Percentiles rank a stretch among this genome's conserved stretches.
These are phyloP conservation scores for Brachystomella parvula DNA, from an alignment of 1,140 invertebrate genomes.

Conservation along the genomic window DNA sequence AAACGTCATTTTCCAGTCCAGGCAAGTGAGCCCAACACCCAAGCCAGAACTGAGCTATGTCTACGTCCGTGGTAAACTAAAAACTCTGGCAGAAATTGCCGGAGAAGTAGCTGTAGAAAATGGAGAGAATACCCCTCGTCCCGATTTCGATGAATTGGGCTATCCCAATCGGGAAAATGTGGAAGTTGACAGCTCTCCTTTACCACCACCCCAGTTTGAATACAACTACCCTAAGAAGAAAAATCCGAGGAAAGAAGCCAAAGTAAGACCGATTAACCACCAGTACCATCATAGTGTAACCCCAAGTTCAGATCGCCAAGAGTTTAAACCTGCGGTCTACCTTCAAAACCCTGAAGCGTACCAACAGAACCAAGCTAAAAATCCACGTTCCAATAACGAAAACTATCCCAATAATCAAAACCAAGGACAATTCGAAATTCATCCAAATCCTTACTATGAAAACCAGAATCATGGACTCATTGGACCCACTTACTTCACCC, in stretches of 20 bases:
- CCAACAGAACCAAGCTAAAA: neutral
- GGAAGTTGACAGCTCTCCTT: conserved; percentile 14
- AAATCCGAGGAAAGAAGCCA: conserved; percentile 14
- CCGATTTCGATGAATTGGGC: conserved; percentile 32
- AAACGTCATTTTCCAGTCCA: conserved; percentile 8
- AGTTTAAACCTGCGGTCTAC: no score
- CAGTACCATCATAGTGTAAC: no score
- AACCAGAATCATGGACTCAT: neutral
- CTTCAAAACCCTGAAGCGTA: neutral
- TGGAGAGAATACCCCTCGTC: conserved; percentile 26
- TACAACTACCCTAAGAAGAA: conserved; percentile 26
- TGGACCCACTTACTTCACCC: conserved; percentile 16
- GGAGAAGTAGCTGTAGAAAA: conserved; percentile 24
- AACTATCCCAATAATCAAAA: neutral
- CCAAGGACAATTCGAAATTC: neutral
- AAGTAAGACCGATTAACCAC: conserved; percentile 19
- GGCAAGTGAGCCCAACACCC: conserved; percentile 15
- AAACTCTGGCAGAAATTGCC: conserved; percentile 31
- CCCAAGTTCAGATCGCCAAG: no score
- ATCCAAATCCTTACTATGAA: neutral
- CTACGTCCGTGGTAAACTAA: conserved; percentile 34
- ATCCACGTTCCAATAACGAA: neutral
- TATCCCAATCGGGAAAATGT: conserved; percentile 31
- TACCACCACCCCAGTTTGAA: conserved; percentile 1
- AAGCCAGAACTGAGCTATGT: conserved; percentile 28